Evolutionary conservation across 2,797 vertebrate species (phyloP).

Genomic region (Anolis apletophallus): DNA sequence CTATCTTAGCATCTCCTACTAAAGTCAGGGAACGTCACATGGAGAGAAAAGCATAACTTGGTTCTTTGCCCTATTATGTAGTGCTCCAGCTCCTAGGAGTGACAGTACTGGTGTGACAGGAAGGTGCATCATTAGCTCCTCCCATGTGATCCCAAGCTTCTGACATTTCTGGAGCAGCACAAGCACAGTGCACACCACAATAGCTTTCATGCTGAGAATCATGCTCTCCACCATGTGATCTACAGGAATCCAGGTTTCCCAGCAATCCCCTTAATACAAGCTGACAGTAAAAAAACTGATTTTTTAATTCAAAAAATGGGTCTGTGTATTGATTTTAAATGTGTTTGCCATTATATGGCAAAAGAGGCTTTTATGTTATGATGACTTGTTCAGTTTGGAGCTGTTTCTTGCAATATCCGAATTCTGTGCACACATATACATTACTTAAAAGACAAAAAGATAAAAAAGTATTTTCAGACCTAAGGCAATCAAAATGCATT

Average conservation of each 20-base stretch:
- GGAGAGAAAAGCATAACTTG: not conserved
- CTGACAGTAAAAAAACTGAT: not conserved
- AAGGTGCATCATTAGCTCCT: not conserved
- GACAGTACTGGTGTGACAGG: too few species aligned
- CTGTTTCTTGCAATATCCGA: not conserved
- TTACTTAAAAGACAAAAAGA: not conserved
- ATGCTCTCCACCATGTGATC: not conserved
- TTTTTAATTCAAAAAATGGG: not conserved
- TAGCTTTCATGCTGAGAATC: not conserved
- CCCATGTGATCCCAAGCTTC: not conserved
- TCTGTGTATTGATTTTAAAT: not conserved
- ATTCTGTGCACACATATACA: not conserved
- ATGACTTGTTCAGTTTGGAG: not conserved
- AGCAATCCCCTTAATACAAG: too few species aligned
- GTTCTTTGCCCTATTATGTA: not conserved
- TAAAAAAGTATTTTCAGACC: not conserved
- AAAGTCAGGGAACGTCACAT: too few species aligned
- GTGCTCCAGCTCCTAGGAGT: not conserved
- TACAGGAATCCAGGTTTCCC: not conserved
- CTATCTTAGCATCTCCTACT: not conserved
- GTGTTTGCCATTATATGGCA: not conserved
- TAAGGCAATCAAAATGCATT: not conserved
- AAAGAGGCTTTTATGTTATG: not conserved
- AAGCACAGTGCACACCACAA: not conserved
- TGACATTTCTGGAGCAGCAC: not conserved